Evolutionary conservation across 1,140 invertebrate genomes (phyloP), one percentile per base, ranked within the genome.

Genomic region (Leptinotarsa undecemlineata): DNA sequence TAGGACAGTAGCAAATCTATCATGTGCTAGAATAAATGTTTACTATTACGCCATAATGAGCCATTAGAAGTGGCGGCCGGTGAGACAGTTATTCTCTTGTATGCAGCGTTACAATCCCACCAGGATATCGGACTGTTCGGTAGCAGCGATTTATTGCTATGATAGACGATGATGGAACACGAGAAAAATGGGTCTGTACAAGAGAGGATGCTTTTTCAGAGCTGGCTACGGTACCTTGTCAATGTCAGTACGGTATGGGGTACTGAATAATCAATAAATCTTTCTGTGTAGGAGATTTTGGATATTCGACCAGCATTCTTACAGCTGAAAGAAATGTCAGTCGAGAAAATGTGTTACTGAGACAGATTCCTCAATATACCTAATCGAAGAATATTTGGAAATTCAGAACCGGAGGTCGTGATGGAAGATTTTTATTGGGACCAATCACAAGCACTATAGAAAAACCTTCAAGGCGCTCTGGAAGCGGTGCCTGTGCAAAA

Each of bases 51-150:
- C 33, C 23, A 42, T 68, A 68, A 68, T 68, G 66, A 68, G 42
- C 23, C 66, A 68, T 68, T 68, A 33, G 66, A 68, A 47, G 42
- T 42, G 66, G 15, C 42, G 42, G 66, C 42, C 42, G 13, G 33
- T 68, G 42, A 26, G 23, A 68, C 66, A 68, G 66, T 68, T 68
- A 68, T 68, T 68, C 66, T 68, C 23, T 68, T 68, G 66, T 68
- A 68, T 47, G 4, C 4, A 42, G 23, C 33, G 66, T 48, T 42
- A 68, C 42, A 42, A 3, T 68, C 66, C 42, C 66, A 19, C 47
- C 66, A 47, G 23, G 66, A 14, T 68, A 42, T 42, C 66, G 11
- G 14, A 5, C 23, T 47, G 11, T 68, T 47, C 66, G 66, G 66
- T 68, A 68, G 66, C 66, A 19, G 42, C 33, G 23, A 68, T 68